These are phyloP conservation scores for Galeopterus variegatus DNA, from an alignment of 2,113 vertebrate genomes.

Conservation along the genomic window DNA sequence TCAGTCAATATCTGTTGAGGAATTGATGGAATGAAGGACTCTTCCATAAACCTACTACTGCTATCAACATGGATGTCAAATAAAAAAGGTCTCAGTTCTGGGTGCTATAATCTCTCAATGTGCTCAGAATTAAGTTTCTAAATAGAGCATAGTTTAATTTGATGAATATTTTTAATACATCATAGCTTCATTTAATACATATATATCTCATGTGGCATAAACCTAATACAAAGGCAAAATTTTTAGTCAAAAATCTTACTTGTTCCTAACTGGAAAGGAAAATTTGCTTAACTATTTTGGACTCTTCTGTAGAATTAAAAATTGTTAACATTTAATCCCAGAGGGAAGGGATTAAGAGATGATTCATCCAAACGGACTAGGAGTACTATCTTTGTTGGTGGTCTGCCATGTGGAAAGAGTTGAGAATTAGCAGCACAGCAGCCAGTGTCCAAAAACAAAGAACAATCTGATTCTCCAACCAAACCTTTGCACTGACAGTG, in stretches of 20 bases:
- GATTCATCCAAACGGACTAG: constrained; percentile 56
- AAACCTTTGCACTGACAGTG: constrained; percentile 81
- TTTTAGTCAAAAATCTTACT: not conserved
- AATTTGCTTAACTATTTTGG: not conserved
- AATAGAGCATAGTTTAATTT: not conserved
- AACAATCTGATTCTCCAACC: constrained; percentile 81
- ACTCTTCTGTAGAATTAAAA: not conserved
- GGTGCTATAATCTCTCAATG: not conserved
- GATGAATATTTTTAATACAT: not conserved
- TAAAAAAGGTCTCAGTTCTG: not conserved
- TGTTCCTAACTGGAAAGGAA: constrained; percentile 38
- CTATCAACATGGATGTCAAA: not conserved
- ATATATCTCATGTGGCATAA: not conserved
- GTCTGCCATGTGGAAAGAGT: constrained; percentile 82
- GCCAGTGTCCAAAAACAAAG: constrained; percentile 85
- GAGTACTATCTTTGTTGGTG: constrained; percentile 83
- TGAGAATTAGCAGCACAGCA: constrained; percentile 85
- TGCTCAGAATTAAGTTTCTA: not conserved
- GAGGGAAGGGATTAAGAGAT: constrained; percentile 68
- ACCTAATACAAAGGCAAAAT: not conserved
- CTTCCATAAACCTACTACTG: not conserved
- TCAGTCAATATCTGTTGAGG: not conserved
- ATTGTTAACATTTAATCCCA: not conserved
- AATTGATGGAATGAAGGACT: too few relatives aligned
- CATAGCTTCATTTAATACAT: not conserved